Evolutionary conservation across 1,140 invertebrate genomes (phyloP), one percentile per base, ranked within the genome.

Genomic region (Arctopsyche grandis): DNA sequence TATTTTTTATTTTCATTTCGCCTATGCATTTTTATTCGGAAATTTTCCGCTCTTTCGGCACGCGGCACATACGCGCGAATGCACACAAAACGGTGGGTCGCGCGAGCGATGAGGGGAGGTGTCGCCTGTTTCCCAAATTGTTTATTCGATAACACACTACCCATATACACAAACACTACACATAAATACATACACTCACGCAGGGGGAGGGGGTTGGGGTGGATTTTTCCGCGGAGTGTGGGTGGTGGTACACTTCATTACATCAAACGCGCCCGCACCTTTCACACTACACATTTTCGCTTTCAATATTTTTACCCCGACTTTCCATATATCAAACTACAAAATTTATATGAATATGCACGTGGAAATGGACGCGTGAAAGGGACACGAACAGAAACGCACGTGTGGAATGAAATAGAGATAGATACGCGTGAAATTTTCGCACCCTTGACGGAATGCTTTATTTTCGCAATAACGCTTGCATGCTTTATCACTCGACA

Each of bases 61-160:
- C 44, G n/a, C n/a, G n/a, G n/a, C n/a, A 75, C 56, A 48, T 22
- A 60, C 56, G 16, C 16, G 21, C 58, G 24, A 66, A 66, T 66
- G 21, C 19, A 66, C 21, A 66, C 16, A 19, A 19, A 60, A 52
- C 48, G 10, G 48, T 52, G 48, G 48, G 12, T 52, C 48, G 58
- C 58, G 21, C 21, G 21, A 5, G 14, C 22, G 24, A 29, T 9
- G 24, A 63, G 46, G 74, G 74, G 24, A 66, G 24, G 63, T 66
- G 63, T 52, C 56, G 52, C 16, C 43, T 43, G 24, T 26, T 52
- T 56, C 44, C 70, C 70, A 26, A 76, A 76, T 76, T 76, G 56
- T 76, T 76, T 76, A 76, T 76, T 76, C 74, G 74, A 76, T 76
- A 76, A 76, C 22, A 44, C n/a, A n/a, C n/a, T n/a, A n/a, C n/a